Conservation (phyloP, 2,113 vertebrate species). For the Nyctibius bracteatus region DNA sequence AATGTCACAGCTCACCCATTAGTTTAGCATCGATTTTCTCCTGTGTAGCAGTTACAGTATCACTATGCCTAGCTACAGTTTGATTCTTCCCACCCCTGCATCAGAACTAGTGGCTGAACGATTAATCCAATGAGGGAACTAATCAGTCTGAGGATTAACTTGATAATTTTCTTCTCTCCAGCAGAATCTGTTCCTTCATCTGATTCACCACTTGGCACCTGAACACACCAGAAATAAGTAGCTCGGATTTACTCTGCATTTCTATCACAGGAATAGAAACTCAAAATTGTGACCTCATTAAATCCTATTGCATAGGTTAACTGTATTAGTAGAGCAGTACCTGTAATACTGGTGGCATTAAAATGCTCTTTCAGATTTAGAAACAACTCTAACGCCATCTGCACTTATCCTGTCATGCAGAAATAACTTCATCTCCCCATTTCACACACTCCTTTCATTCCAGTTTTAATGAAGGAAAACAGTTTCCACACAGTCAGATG, state of each 20-base stretch:
- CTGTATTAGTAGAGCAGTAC: not conserved
- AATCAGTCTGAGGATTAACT: not conserved
- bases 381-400: not conserved
- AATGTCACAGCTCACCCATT: not conserved
- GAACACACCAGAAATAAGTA: not conserved
- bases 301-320: conserved; percentile 24
- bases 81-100: not conserved
- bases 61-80: not conserved
- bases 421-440: not conserved
- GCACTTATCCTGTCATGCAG: not conserved
- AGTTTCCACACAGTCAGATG: not conserved
- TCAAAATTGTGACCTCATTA: conserved; percentile 10
- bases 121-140: not conserved
- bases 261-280: not conserved
- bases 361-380: conserved; percentile 35
- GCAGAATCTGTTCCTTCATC: not conserved
- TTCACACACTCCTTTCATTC: not conserved
- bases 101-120: not conserved
- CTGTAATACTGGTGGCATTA: conserved; percentile 21
- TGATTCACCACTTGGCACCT: not conserved
- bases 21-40: not conserved
- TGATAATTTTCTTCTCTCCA: not conserved
- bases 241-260: not conserved
- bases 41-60: not conserved
- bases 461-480: not conserved